Conservation (phyloP, 2,888 invertebrate species). For the Neria commutata region DNA sequence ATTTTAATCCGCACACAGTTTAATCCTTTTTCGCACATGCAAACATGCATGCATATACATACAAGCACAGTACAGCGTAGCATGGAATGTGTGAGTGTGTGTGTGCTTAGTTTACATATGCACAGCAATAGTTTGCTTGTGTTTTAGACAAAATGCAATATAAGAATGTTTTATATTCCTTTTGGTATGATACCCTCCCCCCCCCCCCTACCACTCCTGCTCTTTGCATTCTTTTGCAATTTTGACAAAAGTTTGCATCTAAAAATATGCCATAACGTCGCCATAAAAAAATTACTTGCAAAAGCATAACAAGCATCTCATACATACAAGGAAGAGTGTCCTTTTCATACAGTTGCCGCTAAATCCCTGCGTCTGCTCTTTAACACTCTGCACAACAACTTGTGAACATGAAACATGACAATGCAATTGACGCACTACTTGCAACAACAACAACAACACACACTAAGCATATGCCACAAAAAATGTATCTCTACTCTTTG, state of each 20-base stretch:
- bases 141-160: constrained; percentile 44
- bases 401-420: constrained; percentile 56
- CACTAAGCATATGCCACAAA: neutral
- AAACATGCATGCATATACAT: constrained; percentile 3
- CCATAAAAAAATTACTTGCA: constrained; percentile 3
- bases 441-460: neutral
- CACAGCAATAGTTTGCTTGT: constrained; percentile 11
- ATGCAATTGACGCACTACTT: constrained; percentile 44
- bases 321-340: no score
- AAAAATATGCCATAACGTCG: constrained; percentile 8
- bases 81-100: constrained; percentile 17
- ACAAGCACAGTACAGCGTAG: constrained; percentile 29
- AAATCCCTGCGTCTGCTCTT: constrained; percentile 49
- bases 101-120: constrained; percentile 13
- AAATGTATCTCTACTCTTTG: constrained; percentile 2
- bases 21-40: constrained; percentile 13
- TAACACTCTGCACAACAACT: constrained; percentile 54
- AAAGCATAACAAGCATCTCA: constrained; percentile 1
- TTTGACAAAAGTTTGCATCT: constrained; percentile 8
- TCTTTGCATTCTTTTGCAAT: neutral
- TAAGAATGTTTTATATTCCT: constrained; percentile 50
- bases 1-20: constrained; percentile 47
- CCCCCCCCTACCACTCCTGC: constrained; percentile 1
- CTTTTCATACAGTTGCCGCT: constrained; percentile 43
- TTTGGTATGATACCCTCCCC: constrained; percentile 37